Evolutionary conservation across 2,797 vertebrate genomes (phyloP).

Genomic region (Rhodeus uyekii): DNA sequence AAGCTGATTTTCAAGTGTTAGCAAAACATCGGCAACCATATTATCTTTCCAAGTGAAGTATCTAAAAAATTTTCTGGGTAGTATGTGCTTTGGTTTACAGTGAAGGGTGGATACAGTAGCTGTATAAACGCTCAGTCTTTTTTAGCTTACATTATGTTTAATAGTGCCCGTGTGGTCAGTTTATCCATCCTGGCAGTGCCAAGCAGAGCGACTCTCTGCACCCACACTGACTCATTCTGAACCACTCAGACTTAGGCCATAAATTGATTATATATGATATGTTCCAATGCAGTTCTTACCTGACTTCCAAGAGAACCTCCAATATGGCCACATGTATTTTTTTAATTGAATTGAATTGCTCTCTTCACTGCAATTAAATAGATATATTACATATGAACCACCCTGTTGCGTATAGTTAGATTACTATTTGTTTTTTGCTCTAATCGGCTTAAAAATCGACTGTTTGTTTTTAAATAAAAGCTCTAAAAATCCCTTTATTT

Average conservation of each 20-base stretch:
- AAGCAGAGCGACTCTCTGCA: slow-evolving; percentile 59
- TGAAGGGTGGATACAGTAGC: slow-evolving; percentile 34
- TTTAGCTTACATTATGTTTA: slow-evolving; percentile 40
- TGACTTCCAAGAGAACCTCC: not conserved
- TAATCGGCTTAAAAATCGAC: not conserved
- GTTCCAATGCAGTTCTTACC: not conserved
- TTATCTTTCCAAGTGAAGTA: not conserved
- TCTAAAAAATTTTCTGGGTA: not conserved
- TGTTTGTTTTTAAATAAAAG: not conserved
- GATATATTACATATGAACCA: not conserved
- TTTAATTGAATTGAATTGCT: not conserved
- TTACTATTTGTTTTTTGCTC: not conserved
- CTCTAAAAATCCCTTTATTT: not conserved
- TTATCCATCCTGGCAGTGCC: slow-evolving; percentile 61
- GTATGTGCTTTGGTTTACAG: slow-evolving; percentile 20
- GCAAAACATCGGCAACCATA: not conserved
- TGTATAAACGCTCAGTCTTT: slow-evolving; percentile 33
- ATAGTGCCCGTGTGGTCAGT: slow-evolving; percentile 59
- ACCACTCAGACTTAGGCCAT: slow-evolving; percentile 62
- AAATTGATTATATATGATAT: no score
- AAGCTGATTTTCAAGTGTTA: not conserved
- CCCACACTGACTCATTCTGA: slow-evolving; percentile 52
- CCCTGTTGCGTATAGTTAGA: not conserved
- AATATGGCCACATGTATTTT: not conserved
- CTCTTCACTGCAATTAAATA: not conserved